Conservation (phyloP, 2,888 invertebrate species). For the Erebia ligea region DNA sequence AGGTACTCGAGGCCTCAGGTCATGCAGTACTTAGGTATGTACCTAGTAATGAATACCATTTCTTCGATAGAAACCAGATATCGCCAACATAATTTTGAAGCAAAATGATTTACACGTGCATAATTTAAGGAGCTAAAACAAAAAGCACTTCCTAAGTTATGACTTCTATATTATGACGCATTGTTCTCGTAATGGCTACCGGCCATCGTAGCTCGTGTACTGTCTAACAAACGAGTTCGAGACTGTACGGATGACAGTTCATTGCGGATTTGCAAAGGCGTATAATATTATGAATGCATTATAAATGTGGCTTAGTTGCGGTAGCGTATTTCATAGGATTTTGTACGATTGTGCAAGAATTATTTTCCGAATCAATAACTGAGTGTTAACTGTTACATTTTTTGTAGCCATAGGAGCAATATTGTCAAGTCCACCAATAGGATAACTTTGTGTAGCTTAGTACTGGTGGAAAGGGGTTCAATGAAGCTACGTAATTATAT, state of each 20-base stretch:
- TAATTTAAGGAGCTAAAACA: constrained; percentile 34
- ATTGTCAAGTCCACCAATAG: too few relatives aligned
- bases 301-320: not conserved
- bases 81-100: constrained; percentile 13
- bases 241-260: constrained; percentile 20
- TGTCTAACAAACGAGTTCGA: constrained; percentile 42
- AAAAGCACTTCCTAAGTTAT: constrained; percentile 29
- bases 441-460: too few relatives aligned
- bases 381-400: too few relatives aligned
- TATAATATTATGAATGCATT: constrained; percentile 13
- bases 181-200: constrained; percentile 56
- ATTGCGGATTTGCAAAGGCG: constrained; percentile 26
- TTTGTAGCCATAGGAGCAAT: too few relatives aligned
- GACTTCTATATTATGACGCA: constrained; percentile 48
- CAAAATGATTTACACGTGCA: constrained; percentile 30
- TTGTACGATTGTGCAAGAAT: too few relatives aligned
- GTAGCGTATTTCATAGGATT: not conserved
- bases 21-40: not conserved
- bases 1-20: not conserved
- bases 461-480: too few relatives aligned
- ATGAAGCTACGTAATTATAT: too few relatives aligned
- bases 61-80: not conserved
- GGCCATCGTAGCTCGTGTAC: constrained; percentile 55
- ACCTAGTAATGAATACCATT: not conserved
- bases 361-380: too few relatives aligned